Evolutionary conservation across 2,113 vertebrate genomes (phyloP).

Genomic region (Larimichthys polyactis): DNA sequence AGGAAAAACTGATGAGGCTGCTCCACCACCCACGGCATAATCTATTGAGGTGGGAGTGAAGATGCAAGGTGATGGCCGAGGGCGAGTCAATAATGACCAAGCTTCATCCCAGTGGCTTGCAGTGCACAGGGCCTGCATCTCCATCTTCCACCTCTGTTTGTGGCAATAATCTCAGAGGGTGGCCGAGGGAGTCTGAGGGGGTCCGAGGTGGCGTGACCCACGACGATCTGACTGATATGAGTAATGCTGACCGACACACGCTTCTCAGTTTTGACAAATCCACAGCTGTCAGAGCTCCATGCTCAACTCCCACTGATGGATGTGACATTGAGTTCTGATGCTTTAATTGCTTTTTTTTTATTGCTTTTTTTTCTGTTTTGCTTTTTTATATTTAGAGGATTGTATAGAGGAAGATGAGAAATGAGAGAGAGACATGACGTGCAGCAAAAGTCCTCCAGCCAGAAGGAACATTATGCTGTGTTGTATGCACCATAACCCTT

Average conservation of each 20-base stretch:
- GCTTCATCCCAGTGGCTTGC: conserved; percentile 44
- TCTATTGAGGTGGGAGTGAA: conserved; percentile 36
- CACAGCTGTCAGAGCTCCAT: background rate
- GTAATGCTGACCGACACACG: conserved; percentile 1
- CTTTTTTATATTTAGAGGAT: background rate
- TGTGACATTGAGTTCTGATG: background rate
- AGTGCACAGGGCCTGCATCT: conserved; percentile 14
- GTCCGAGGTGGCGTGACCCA: conserved; percentile 24
- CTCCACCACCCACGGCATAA: conserved; percentile 42
- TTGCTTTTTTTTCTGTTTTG: background rate
- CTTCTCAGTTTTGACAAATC: conserved; percentile 18
- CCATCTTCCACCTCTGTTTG: conserved; percentile 44
- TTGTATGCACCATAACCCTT: background rate
- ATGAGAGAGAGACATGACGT: background rate
- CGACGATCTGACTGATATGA: conserved; percentile 1
- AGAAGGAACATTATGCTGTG: background rate
- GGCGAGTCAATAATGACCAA: conserved; percentile 61
- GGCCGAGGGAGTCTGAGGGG: conserved; percentile 1
- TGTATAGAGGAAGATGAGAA: background rate
- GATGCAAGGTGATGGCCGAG: conserved; percentile 42
- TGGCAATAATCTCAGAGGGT: conserved; percentile 16
- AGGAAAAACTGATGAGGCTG: conserved; percentile 45
- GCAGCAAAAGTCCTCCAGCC: background rate
- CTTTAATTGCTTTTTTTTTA: background rate
- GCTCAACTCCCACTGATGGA: background rate